phyloP scores from a whole-genome alignment of 2,113 vertebrate genomes.

The Austrofundulus limnaeus region DNA sequence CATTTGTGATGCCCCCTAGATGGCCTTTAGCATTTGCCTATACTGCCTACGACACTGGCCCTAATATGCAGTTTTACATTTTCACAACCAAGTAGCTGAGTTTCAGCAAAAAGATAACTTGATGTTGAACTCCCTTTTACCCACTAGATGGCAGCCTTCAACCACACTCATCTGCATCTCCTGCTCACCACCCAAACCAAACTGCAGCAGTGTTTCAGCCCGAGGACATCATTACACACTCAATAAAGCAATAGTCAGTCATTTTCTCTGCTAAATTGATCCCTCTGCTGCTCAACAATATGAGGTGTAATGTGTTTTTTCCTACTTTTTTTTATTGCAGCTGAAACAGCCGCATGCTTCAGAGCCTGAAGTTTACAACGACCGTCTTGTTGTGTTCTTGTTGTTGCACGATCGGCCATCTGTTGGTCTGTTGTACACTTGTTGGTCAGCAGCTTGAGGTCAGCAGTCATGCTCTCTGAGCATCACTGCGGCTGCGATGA shows the following conservation, averaged over 20 bases:
- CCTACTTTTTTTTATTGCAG: slow-evolving; percentile 30
- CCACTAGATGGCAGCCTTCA: slow-evolving; percentile 65
- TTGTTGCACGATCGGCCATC: slow-evolving; percentile 40
- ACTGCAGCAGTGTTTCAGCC: slow-evolving; percentile 35
- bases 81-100: too few relatives aligned
- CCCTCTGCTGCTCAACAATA: slow-evolving; percentile 62
- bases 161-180: background rate
- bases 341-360: slow-evolving; percentile 47
- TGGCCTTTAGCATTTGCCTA: too few relatives aligned
- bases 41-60: too few relatives aligned
- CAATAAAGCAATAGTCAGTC: slow-evolving; percentile 76
- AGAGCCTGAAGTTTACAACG: slow-evolving; percentile 47
- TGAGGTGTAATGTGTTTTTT: slow-evolving; percentile 29
- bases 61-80: too few relatives aligned
- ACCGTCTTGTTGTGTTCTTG: slow-evolving; percentile 48
- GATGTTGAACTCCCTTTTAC: too few relatives aligned
- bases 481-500: slow-evolving; percentile 19
- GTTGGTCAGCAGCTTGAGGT: slow-evolving; percentile 58
- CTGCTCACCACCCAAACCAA: slow-evolving; percentile 3
- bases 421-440: slow-evolving; percentile 55
- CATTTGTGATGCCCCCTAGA: too few relatives aligned
- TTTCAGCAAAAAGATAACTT: too few relatives aligned
- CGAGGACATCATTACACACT: slow-evolving; percentile 71
- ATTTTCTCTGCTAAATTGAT: slow-evolving; percentile 76
- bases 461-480: slow-evolving; percentile 29